Conservation (phyloP, 2,888 invertebrate genomes). For the Gari tellinella region DNA sequence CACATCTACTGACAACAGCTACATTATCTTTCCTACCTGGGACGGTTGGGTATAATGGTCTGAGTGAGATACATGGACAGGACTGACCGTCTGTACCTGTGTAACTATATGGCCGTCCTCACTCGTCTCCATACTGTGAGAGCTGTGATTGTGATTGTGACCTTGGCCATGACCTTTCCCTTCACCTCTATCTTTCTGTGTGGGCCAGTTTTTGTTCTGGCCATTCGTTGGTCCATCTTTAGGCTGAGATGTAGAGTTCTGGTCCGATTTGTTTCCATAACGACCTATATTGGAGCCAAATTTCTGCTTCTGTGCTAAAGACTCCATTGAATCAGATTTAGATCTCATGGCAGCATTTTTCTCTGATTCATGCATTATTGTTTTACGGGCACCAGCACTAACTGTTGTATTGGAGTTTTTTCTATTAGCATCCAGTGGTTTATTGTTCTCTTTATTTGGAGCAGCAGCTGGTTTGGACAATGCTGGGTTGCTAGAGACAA, state of each 20-base stretch:
- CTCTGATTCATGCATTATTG: constrained; percentile 24
- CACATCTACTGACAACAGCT: no score
- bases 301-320: constrained; percentile 29
- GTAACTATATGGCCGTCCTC: constrained; percentile 45
- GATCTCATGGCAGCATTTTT: constrained; percentile 22
- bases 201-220: no score
- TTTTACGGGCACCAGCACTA: constrained; percentile 25
- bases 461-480: constrained; percentile 16
- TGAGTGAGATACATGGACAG: constrained; percentile 14
- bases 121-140: constrained; percentile 32
- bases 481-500: constrained; percentile 39
- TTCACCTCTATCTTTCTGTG: no score
- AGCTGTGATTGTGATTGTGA: constrained; percentile 35
- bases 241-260: no score
- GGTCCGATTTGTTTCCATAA: constrained; percentile 1
- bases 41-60: no score
- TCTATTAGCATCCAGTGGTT: constrained; percentile 43
- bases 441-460: constrained; percentile 47
- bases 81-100: constrained; percentile 64
- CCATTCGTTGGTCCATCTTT: background rate
- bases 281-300: background rate
- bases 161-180: background rate
- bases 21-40: no score
- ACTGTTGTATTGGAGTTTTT: constrained; percentile 5
- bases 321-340: constrained; percentile 38